Base-by-base conservation (phyloP, 2,113 vertebrate genomes). In the Calyptomena viridis region DNA sequence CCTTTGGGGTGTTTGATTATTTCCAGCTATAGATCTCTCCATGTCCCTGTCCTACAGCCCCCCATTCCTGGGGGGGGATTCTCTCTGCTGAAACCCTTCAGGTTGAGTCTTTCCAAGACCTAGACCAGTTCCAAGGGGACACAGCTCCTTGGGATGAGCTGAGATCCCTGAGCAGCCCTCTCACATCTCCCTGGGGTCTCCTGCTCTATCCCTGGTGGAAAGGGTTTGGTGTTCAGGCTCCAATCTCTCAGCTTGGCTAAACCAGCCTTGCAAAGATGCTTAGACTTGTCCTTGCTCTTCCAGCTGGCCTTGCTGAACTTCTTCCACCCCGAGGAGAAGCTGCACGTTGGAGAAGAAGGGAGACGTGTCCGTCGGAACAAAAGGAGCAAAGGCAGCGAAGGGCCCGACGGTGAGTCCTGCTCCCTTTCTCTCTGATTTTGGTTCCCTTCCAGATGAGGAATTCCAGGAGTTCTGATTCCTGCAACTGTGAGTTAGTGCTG, bases 311-410 rank as follows among this genome's bases (percentile, higher is more conserved):
- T 98, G 90, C 92, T 98, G 94, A 98, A 98, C 90, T 97, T 98
- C 94, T 98, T 98, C n/a, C 97, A 97, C 77, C 95, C 97, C 12
- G 97, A 98, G 84, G 98, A 98, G 50, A 97, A 97, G 89, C 82
- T 96, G 92, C 97, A 97, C 37, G 23, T 96, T 40, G 97, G 97
- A 92, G 97, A 97, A 20, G 97, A 97, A 88, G 98, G 94, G 24
- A 96, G 87, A 50, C 97, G 59, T 5, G 94, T 97, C 88, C 98
- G 87, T 24, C 98, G 98, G 37, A 98, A 98, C 66, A 98, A 98
- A 92, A 96, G 98, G 97, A 98, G 98, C 95, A 98, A 98, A 97
- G 97, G 96, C 95, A 98, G 97, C 23, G 98, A 98, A 77, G 98
- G 97, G 88, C 90, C 97, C 31, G 98, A 98, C 14, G 97, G 98